These are phyloP conservation scores for Aphidoletes aphidimyza DNA, from an alignment of 2,888 invertebrate species.

Conservation along the genomic window DNA sequence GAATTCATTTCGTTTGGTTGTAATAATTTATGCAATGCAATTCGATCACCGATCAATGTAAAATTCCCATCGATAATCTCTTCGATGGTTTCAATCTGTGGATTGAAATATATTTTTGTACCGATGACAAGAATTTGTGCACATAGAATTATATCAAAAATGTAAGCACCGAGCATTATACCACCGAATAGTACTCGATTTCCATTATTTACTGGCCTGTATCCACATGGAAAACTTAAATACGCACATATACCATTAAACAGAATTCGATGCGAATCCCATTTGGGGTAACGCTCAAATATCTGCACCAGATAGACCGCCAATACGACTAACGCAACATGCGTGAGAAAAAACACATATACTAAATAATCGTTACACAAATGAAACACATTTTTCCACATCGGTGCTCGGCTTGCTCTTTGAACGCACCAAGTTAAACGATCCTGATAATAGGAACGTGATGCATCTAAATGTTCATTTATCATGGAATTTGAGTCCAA, in stretches of 20 bases:
- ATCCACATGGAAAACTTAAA: no score
- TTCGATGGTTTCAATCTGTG: background rate
- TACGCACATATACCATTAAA: no score
- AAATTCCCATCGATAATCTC: background rate
- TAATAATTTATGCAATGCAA: background rate
- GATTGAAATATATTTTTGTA: no score
- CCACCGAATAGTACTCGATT: no score
- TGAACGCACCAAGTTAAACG: conserved; percentile 66
- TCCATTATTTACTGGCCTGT: no score
- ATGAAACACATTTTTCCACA: conserved; percentile 62
- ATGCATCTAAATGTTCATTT: background rate
- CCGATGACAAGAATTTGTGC: no score
- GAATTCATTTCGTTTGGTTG: no score
- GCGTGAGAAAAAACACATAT: background rate
- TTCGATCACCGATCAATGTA: background rate
- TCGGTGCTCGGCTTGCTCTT: conserved; percentile 61
- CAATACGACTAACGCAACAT: background rate
- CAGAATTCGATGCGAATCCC: background rate
- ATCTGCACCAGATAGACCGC: background rate
- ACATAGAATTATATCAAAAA: no score
- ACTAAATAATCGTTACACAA: background rate
- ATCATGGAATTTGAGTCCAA: background rate
- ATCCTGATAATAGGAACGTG: conserved; percentile 63
- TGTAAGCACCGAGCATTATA: no score
- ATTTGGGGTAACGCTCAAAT: background rate